Evolutionary conservation across 2,797 vertebrate species (phyloP), one percentile per base, ranked within the genome.

Genomic region (Halcyon smyrnensis): DNA sequence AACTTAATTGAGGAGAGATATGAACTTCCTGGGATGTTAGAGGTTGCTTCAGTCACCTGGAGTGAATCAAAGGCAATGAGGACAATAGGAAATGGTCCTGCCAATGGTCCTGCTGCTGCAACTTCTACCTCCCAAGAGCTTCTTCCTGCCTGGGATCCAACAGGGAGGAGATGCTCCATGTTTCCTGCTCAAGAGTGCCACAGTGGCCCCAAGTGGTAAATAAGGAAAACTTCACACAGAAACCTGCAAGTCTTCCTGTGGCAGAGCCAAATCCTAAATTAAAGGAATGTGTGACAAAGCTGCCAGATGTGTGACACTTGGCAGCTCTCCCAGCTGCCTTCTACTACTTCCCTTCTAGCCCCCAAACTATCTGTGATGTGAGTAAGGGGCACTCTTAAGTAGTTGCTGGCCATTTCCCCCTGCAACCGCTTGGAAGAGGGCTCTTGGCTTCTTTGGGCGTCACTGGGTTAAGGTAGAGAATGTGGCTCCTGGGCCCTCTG

Each of bases 151-250:
- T 17, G 64, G 71, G 16, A 74, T 59, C 54, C 88, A 79, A 9
- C 30, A 27, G 41, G 68, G 48, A 87, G 51, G 36, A 92, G 53
- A 83, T 32, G 62, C 62, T 53, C 74, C 67, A 62, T 0, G 11
- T 67, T 87, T 95, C 84, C 86, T 89, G 88, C 94, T 95, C 94
- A 59, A 63, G 95, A 96, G 82, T 57, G 92, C 79, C 95, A 95
- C 95, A 97, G 96, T 97, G 96, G 87, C 96, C 95, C 92, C 96
- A 95, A 59, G 96, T 30, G 96, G 96, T 48, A 86, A 92, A n/a
- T 1, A 41, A n/a, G 65, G 69, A 94, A 89, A 95, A 96, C 17
- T 81, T 93, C 95, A 92, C 77, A 91, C 16, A 83, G 37, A 83
- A 91, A 89, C 79, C 65, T 28, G 24, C 71, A 54, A 75, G 50